Evolutionary conservation across 2,797 vertebrate species (phyloP).

Genomic region (Allenopithecus nigroviridis): DNA sequence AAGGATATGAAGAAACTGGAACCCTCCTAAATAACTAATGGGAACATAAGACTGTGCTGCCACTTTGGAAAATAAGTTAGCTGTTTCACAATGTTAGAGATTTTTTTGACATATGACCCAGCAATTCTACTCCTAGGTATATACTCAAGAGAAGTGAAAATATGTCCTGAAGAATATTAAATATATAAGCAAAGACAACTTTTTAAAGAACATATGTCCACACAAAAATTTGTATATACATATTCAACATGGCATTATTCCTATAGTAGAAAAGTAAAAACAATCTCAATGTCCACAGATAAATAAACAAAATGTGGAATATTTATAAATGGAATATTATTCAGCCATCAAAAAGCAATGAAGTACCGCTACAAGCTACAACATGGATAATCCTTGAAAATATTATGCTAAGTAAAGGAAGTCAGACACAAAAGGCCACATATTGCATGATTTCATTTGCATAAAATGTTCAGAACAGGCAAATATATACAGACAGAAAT

Average conservation of each 20-base stretch:
- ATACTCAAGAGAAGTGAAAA: conserved; percentile 19
- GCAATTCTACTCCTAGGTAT: not conserved
- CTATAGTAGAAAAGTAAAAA: conserved; percentile 8
- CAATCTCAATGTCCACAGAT: not conserved
- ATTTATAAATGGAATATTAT: not conserved
- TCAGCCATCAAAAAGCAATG: not conserved
- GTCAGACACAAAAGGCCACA: not conserved
- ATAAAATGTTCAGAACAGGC: not conserved
- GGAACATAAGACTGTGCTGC: not conserved
- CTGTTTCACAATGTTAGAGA: not conserved
- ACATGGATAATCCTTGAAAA: conserved; percentile 4
- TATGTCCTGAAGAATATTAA: not conserved
- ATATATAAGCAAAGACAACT: not conserved
- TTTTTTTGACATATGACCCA: not conserved
- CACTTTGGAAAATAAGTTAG: not conserved
- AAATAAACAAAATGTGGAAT: not conserved
- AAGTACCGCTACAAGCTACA: not conserved
- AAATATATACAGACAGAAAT: not conserved
- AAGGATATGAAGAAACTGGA: not conserved
- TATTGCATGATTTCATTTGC: not conserved
- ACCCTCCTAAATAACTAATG: not conserved
- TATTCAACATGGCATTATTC: not conserved
- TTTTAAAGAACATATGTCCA: not conserved
- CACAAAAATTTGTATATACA: not conserved
- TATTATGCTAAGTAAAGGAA: not conserved